Evolutionary conservation across 2,888 invertebrate species (phyloP).

Genomic region (Pseudeuparius sepicola): DNA sequence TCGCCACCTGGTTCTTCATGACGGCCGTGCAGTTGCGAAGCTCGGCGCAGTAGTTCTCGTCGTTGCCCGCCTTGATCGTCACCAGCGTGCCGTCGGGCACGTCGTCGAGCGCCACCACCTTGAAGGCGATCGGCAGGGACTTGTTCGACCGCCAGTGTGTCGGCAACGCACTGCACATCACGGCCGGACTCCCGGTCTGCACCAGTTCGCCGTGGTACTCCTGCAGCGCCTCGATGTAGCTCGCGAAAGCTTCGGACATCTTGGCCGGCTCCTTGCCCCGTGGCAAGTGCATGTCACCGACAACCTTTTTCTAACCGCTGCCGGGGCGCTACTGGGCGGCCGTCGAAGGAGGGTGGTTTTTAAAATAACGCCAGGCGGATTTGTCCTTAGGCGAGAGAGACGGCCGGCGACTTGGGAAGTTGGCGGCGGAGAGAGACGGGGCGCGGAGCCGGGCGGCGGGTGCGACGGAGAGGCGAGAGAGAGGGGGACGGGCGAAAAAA

Average conservation of each 20-base stretch:
- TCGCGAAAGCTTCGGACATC: constrained; percentile 65
- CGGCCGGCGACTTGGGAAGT: constrained; percentile 16
- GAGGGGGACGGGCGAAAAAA: constrained; percentile 25
- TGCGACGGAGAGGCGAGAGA: constrained; percentile 23
- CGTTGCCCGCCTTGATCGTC: constrained; percentile 91
- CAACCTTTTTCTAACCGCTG: neutral
- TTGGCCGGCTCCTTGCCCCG: constrained; percentile 35
- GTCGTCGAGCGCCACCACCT: constrained; percentile 89
- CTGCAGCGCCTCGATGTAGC: constrained; percentile 68
- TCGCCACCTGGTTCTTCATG: constrained; percentile 97
- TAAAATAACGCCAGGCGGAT: constrained; percentile 35
- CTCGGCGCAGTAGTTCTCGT: constrained; percentile 95
- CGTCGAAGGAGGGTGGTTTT: constrained; percentile 43
- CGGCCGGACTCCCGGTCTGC: constrained; percentile 90
- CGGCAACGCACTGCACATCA: constrained; percentile 88
- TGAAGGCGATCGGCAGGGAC: constrained; percentile 91
- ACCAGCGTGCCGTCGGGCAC: constrained; percentile 91
- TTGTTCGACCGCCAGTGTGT: constrained; percentile 97
- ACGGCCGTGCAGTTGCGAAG: constrained; percentile 86
- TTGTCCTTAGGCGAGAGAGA: constrained; percentile 26
- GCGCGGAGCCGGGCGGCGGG: too few species aligned
- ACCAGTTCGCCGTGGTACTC: constrained; percentile 90
- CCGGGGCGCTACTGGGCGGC: too few species aligned
- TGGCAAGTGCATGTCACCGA: constrained; percentile 52
- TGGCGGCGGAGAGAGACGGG: constrained; percentile 17